Evolutionary conservation across 2,113 vertebrate species (phyloP).

Genomic region (Psittacula cyanocephala): DNA sequence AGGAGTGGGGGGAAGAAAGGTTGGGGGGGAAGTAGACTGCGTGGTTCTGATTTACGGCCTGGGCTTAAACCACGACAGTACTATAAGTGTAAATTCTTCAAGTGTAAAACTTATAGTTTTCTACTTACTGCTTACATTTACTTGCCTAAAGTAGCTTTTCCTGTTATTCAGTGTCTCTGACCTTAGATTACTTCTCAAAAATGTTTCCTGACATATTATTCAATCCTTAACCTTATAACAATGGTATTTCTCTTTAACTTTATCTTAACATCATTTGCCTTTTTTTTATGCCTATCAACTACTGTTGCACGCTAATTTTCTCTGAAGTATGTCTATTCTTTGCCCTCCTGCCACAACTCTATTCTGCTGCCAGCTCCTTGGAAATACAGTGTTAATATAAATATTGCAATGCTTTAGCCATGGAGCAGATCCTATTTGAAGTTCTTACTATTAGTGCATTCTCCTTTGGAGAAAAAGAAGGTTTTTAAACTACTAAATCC

Average conservation of each 20-base stretch:
- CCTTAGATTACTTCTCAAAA: background rate
- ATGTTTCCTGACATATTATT: background rate
- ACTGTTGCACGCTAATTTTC: background rate
- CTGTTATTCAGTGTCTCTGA: background rate
- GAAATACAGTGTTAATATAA: background rate
- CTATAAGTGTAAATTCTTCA: no score
- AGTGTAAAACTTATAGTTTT: background rate
- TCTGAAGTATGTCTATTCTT: background rate
- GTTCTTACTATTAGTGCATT: background rate
- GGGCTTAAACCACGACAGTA: no score
- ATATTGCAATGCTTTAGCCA: background rate
- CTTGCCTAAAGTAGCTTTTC: background rate
- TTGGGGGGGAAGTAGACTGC: no score
- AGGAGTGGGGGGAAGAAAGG: no score
- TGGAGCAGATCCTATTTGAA: background rate
- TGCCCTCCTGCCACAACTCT: background rate
- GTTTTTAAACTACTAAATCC: background rate
- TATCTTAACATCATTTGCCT: background rate
- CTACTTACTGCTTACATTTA: background rate
- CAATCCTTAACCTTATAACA: background rate
- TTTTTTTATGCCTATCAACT: background rate
- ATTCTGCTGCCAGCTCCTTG: background rate
- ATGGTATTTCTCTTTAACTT: background rate
- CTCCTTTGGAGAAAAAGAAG: background rate
- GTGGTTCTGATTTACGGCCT: no score